A percentile compares a stretch with the other conserved stretches of the same genome.
Conservation (phyloP, 1,140 invertebrate species). For the Coelopa frigida region DNA sequence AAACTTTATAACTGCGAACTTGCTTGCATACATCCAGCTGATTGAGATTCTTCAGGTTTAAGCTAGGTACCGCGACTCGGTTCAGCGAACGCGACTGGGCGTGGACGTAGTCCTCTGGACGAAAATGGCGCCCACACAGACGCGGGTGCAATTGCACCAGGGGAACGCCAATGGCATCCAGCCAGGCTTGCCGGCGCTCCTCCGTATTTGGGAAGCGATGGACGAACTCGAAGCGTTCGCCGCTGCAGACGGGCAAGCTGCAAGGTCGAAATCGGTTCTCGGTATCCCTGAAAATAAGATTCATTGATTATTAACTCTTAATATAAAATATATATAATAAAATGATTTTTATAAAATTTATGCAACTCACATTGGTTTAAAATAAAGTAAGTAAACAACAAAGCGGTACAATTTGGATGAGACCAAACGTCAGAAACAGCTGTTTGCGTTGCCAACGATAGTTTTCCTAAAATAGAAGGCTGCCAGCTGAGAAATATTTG, state of each 20-base stretch:
- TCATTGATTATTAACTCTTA: not conserved
- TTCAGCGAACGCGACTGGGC: constrained; percentile 9
- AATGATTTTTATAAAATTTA: too few species aligned
- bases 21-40: constrained; percentile 3
- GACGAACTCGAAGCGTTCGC: constrained; percentile 12
- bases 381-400: too few species aligned
- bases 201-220: constrained; percentile 13
- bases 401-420: too few species aligned
- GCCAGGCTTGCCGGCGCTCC: constrained; percentile 4
- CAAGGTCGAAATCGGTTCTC: not conserved
- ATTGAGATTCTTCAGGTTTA: constrained; percentile 9
- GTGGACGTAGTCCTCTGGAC: constrained; percentile 12
- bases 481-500: too few species aligned
- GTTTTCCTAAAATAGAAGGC: too few species aligned
- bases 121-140: constrained; percentile 16
- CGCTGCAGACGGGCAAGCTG: not conserved
- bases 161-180: constrained; percentile 2
- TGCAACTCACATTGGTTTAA: too few species aligned
- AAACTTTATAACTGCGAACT: too few species aligned
- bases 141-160: not conserved
- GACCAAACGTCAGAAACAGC: too few species aligned
- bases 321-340: too few species aligned
- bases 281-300: not conserved
- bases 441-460: too few species aligned
- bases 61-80: constrained; percentile 10